Conservation (phyloP, 2,888 invertebrate genomes). For the Rhopalosiphum nymphaeae region DNA sequence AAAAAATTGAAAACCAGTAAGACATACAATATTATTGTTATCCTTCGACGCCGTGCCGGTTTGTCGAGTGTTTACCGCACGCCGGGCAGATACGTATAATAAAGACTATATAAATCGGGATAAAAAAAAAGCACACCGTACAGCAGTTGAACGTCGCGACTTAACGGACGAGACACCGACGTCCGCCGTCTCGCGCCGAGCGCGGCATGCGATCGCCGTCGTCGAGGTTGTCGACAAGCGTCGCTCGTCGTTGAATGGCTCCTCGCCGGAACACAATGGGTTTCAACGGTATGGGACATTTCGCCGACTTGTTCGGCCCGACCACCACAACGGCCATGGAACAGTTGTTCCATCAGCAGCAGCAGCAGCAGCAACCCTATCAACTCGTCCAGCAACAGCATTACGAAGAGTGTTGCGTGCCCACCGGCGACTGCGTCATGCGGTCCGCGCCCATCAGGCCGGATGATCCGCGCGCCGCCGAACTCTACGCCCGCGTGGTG, state of each 20-base stretch:
- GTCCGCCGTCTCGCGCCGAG: not conserved
- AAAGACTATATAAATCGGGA: not conserved
- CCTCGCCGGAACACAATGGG: constrained; percentile 69
- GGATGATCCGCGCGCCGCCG: constrained; percentile 82
- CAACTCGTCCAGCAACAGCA: constrained; percentile 70
- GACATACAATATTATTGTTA: not conserved
- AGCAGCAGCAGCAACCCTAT: constrained; percentile 64
- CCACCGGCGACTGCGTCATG: constrained; percentile 84
- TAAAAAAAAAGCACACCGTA: not conserved
- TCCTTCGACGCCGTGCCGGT: not conserved
- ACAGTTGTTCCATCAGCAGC: constrained; percentile 48
- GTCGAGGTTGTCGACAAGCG: constrained; percentile 23
- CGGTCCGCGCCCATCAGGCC: constrained; percentile 73
- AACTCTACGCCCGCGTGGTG: constrained; percentile 88
- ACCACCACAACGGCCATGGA: constrained; percentile 53
- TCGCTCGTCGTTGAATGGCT: constrained; percentile 45
- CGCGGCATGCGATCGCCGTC: constrained; percentile 36
- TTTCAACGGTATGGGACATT: constrained; percentile 58
- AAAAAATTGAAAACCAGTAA: not conserved
- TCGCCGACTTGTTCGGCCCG: constrained; percentile 63
- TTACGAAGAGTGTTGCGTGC: constrained; percentile 83
- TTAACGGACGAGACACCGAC: not conserved
- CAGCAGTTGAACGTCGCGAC: not conserved
- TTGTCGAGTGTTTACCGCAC: not conserved
- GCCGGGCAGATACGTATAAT: not conserved